These are phyloP conservation scores for Bolinopsis microptera DNA, from an alignment of 37 sponge, comb jelly and placozoan species.

Conservation along the genomic window DNA sequence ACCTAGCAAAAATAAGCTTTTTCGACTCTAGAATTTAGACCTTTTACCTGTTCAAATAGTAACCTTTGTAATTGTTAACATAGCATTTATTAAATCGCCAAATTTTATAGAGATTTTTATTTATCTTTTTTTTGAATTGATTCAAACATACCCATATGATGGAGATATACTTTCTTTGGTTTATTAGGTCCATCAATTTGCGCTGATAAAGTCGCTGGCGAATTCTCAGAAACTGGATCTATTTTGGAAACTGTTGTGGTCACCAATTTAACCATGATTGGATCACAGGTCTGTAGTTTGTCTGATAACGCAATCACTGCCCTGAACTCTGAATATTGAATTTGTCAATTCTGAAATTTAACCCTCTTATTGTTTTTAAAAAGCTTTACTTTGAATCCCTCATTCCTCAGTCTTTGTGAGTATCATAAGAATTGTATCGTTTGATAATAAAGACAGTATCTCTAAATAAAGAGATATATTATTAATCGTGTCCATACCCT, in stretches of 20 bases:
- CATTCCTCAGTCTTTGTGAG: no score
- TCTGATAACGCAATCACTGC: background rate
- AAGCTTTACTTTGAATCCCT: no score
- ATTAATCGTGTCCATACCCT: no score
- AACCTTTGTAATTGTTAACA: no score
- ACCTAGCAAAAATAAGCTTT: no score
- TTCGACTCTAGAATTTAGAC: no score
- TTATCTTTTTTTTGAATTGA: no score
- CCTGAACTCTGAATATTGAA: background rate
- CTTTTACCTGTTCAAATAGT: no score
- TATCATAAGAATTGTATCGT: no score
- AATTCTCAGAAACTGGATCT: background rate
- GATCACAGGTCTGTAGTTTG: background rate
- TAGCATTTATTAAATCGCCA: background rate
- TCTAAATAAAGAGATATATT: no score
- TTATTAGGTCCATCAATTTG: background rate
- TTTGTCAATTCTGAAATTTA: background rate
- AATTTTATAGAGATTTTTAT: background rate
- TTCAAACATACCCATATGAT: background rate
- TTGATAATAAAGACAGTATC: no score
- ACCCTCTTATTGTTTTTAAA: no score
- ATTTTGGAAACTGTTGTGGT: background rate
- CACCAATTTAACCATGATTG: background rate
- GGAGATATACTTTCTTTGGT: background rate
- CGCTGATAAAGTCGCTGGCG: background rate